Base-by-base conservation (phyloP, 1,140 invertebrate genomes). In the Achroia grisella region DNA sequence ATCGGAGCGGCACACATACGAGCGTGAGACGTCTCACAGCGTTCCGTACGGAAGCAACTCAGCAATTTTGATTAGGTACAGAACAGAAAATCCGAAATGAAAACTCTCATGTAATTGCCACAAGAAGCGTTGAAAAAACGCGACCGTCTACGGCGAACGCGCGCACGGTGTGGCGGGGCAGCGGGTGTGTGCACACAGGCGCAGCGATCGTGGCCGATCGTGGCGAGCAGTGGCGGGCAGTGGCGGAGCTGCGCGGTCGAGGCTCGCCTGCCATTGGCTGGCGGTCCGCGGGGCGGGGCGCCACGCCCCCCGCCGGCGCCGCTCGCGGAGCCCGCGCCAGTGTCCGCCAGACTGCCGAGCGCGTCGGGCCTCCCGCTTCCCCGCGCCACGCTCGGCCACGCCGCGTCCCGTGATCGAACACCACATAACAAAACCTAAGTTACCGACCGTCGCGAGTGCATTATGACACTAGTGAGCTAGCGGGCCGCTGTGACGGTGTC, bases 261-360 rank as follows among this genome's bases (percentile, higher is more conserved):
- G 44, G 46, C 46, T 39, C 34, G 48, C 44, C 47, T 47, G 42
- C 34, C 48, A 73, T 71, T 77, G 71, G 69, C 51, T 0, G 46
- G 44, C 39, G 14, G 17, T 23, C 23, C 40, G 30, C 48, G 34
- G 63, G 68, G 65, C 56, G 33, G 53, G 39, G 23, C 48, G 73
- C 63, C 72, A 62, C 74, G 74, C 74, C 71, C 69, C 64, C 59
- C 62, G 61, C 37, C 59, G 54, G 48, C 57, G 64, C 71, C 51
- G 63, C 56, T 44, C 68, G 61, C 62, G 40, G 45, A 50, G 30
- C 51, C 59, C 67, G 69, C 71, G 79, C 69, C 80, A 86, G 83
- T 86, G 78, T 79, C 74, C 78, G 74, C 65, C 68, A 79, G 84
- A 82, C 84, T 69, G 84, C 81, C 81, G 81, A 84, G 83, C 80